A percentile compares a stretch with the other conserved stretches of the same genome.
phyloP scores from a whole-genome alignment of 2,113 vertebrate genomes.

The Hippocampus comes region DNA sequence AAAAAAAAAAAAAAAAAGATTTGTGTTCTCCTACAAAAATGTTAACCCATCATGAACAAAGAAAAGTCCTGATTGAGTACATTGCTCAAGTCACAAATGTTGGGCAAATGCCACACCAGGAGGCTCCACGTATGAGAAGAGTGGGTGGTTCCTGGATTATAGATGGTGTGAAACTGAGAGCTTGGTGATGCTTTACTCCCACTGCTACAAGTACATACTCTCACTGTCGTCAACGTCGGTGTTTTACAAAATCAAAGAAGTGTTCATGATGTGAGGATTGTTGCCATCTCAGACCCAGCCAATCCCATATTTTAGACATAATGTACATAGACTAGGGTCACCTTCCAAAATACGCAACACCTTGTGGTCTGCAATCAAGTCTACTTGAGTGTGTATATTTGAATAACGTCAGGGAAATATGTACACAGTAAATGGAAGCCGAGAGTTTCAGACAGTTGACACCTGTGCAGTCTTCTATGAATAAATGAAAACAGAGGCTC shows the following conservation, averaged over 20 bases:
- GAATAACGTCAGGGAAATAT: background rate
- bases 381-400: background rate
- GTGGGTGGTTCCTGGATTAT: slow-evolving; percentile 50
- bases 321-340: background rate
- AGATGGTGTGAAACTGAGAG: slow-evolving; percentile 8
- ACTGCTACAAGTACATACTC: slow-evolving; percentile 28
- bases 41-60: background rate
- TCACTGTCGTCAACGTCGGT: background rate
- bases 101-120: slow-evolving; percentile 11
- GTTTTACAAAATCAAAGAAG: background rate
- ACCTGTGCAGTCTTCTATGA: slow-evolving; percentile 1
- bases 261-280: background rate
- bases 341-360: background rate
- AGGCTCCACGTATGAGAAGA: slow-evolving; percentile 15
- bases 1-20: no score
- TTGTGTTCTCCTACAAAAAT: no score
- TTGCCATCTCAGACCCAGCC: background rate
- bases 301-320: background rate
- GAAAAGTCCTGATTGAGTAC: background rate
- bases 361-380: background rate
- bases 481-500: slow-evolving; percentile 4
- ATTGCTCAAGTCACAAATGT: background rate
- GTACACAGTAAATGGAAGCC: background rate
- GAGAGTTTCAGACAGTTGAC: background rate
- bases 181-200: slow-evolving; percentile 35